phyloP scores from a whole-genome alignment of 1,140 invertebrate species.

The Ericerus pela region DNA sequence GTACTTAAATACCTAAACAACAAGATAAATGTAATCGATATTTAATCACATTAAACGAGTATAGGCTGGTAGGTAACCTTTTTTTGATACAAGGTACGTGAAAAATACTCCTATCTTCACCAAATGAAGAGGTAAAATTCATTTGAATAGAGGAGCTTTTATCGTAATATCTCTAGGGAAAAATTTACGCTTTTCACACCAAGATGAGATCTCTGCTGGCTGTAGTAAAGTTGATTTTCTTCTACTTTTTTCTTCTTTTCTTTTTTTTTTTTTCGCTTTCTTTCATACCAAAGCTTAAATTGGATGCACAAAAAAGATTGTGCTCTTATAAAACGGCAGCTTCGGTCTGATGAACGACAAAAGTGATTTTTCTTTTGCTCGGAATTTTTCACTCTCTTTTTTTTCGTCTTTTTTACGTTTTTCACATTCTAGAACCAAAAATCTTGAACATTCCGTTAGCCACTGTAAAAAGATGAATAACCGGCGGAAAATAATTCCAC shows the following conservation, averaged over 20 bases:
- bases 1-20: too few relatives aligned
- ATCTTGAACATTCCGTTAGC: too few relatives aligned
- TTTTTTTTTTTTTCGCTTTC: too few relatives aligned
- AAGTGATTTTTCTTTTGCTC: conserved; percentile 4
- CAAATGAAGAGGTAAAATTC: conserved; percentile 5
- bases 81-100: not conserved
- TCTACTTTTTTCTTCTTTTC: not conserved
- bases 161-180: conserved; percentile 5
- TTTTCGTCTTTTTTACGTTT: not conserved
- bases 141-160: conserved; percentile 10
- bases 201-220: not conserved
- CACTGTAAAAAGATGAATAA: too few relatives aligned
- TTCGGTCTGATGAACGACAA: not conserved
- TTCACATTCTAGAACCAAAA: too few relatives aligned
- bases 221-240: not conserved
- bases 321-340: not conserved
- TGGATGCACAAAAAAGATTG: not conserved
- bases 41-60: conserved; percentile 7
- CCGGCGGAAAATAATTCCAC: too few relatives aligned
- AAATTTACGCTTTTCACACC: conserved; percentile 6
- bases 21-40: too few relatives aligned
- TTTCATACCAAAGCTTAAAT: not conserved
- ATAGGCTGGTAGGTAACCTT: too few relatives aligned
- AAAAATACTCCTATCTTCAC: not conserved
- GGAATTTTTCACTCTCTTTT: too few relatives aligned